A percentile compares a stretch with the other conserved stretches of the same genome.
These are phyloP conservation scores for Aleiodes testaceus DNA, from an alignment of 2,888 invertebrate genomes.

Conservation along the genomic window DNA sequence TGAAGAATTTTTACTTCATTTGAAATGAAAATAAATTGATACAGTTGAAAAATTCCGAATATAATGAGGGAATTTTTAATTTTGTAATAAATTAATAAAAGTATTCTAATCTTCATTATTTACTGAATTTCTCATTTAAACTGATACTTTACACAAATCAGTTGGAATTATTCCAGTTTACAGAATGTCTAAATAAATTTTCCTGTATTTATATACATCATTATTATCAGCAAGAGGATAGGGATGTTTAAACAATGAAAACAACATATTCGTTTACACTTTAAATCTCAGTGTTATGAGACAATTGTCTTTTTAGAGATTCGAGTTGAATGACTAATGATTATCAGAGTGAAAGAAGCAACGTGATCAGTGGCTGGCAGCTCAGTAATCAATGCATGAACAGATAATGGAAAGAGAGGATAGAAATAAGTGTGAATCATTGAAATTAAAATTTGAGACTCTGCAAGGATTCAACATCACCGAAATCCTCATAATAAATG, in stretches of 20 bases:
- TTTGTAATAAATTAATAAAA: no score
- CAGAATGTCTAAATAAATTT: background rate
- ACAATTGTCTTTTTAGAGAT: background rate
- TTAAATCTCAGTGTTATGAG: background rate
- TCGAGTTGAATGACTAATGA: constrained; percentile 14
- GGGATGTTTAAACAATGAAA: background rate
- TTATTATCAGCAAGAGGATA: constrained; percentile 6
- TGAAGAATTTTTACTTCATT: constrained; percentile 14
- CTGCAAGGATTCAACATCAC: no score
- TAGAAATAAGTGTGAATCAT: background rate
- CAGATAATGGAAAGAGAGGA: constrained; percentile 5
- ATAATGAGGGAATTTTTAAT: no score
- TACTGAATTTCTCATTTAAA: background rate
- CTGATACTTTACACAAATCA: background rate
- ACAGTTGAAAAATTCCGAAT: background rate
- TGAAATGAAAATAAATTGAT: background rate
- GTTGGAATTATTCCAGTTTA: background rate
- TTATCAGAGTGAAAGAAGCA: background rate
- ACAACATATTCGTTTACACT: constrained; percentile 7
- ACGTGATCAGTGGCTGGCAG: constrained; percentile 25
- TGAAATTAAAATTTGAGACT: background rate
- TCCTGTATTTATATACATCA: background rate
- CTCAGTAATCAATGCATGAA: background rate
- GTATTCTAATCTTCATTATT: constrained; percentile 8
- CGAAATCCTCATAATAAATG: no score